Evolutionary conservation across 2,888 invertebrate species (phyloP).

Genomic region (Himalopsyche kuldschensis): DNA sequence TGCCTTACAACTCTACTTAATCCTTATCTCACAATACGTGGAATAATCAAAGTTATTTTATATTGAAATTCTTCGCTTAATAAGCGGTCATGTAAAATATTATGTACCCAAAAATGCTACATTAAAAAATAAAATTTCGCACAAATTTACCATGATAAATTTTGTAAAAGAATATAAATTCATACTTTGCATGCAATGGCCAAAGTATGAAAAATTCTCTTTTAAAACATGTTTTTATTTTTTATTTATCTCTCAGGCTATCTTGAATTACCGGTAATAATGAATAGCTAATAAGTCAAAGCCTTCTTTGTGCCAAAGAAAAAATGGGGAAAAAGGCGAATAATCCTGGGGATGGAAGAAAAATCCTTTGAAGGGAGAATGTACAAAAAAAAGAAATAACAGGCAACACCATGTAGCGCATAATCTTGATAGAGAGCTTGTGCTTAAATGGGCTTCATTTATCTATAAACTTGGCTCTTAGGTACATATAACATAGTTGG

Average conservation of each 20-base stretch:
- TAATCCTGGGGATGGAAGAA: background rate
- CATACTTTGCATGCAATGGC: too few species aligned
- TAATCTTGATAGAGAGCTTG: background rate
- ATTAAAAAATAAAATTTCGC: too few species aligned
- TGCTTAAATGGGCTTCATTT: background rate
- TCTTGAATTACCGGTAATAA: background rate
- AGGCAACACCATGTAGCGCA: background rate
- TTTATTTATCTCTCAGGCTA: background rate
- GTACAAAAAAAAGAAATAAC: background rate
- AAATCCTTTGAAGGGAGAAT: constrained; percentile 1
- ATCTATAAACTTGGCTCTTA: background rate
- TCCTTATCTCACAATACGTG: too few species aligned
- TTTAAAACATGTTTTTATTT: background rate
- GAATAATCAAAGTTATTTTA: too few species aligned
- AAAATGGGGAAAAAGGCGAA: background rate
- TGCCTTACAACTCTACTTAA: too few species aligned
- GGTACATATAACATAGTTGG: too few species aligned
- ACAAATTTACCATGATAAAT: too few species aligned
- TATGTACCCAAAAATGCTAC: too few species aligned
- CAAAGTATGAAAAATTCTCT: background rate
- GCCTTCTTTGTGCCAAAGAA: background rate
- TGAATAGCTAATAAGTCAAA: constrained; percentile 6
- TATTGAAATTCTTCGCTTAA: too few species aligned
- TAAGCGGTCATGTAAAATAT: too few species aligned
- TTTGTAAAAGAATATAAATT: too few species aligned